A percentile compares a stretch with the other conserved stretches of the same genome.
These are phyloP conservation scores for Microcebus tavaratra DNA, from an alignment of 2,113 vertebrate genomes.

Conservation along the genomic window DNA sequence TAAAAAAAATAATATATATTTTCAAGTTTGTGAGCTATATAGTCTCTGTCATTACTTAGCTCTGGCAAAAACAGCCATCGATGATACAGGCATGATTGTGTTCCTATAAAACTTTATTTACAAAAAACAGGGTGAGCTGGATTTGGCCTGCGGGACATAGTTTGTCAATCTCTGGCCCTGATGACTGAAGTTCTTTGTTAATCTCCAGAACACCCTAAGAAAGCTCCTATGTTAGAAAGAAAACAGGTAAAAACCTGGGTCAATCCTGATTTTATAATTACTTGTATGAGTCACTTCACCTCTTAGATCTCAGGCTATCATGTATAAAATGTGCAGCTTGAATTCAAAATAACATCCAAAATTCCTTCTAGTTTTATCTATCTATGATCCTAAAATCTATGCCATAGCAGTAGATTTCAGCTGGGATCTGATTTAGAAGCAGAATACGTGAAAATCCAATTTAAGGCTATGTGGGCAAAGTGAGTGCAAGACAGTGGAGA, in stretches of 20 bases:
- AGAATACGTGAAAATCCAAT: neutral
- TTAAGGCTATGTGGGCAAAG: neutral
- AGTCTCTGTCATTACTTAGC: neutral
- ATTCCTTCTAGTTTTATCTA: neutral
- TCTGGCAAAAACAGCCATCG: neutral
- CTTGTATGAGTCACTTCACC: neutral
- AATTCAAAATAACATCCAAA: neutral
- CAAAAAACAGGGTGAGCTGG: neutral
- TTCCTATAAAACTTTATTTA: constrained; percentile 30
- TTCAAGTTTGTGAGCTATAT: neutral
- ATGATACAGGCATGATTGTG: neutral
- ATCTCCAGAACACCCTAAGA: neutral
- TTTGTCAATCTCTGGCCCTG: neutral
- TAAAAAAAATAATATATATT: neutral
- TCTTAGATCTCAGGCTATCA: neutral
- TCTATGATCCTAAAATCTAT: neutral
- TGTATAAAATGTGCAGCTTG: neutral
- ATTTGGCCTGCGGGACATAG: neutral
- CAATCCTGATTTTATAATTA: neutral
- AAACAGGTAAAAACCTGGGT: neutral
- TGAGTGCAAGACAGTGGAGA: neutral
- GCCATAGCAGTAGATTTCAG: neutral
- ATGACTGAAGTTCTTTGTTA: neutral
- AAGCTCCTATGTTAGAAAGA: neutral
- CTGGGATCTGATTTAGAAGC: neutral